Base-by-base conservation (phyloP, 2,113 vertebrate species). In the Gymnarchus niloticus region DNA sequence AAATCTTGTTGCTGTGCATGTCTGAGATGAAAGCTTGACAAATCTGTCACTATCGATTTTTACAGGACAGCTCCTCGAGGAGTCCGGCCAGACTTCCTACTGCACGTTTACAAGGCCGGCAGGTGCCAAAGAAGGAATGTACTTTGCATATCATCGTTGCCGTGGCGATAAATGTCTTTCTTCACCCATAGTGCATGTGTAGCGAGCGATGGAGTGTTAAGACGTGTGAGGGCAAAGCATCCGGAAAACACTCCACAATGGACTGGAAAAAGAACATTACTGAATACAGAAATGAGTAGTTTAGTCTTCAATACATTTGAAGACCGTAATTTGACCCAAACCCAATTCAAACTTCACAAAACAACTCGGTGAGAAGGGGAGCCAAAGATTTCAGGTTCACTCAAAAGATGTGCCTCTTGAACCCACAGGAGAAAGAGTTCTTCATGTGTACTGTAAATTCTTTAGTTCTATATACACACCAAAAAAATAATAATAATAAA, bases 11-110 rank as follows among this genome's bases (percentile, higher is more conserved):
- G 81, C 85, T 80, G 87, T 83, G 8, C 37, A 87, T 69, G 81
- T 89, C 44, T 76, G 52, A 86, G 81, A 89, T 89, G 90, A 73
- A 88, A 78, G 85, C 87, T 87, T 85, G 87, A 87, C 83, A 88
- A 91, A 88, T 17, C 10, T 17, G 87, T 6, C 76, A 85, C 6
- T 87, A 86, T 49, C 85, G 25, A 57, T 86, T 83, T 61, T 23
- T 3, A 46, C n/a, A 9, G 37, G 49, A 73, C 41, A 17, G 76
- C 76, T 80, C 76, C 44, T 80, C 21, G n/a, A 80, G 41, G 44
- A 80, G 46, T 80, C 76, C 76, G 21, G n/a, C n/a, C n/a, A n/a
- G n/a, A n/a, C n/a, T n/a, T n/a, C n/a, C n/a, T 80, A n/a, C 46
- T 3, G 9, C 76, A 80, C 46, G 21, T 80, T 41, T 41, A 19